Evolutionary conservation across 37 sponge, comb jelly and placozoan genomes (phyloP).

Genomic region (Agelas oroides): DNA sequence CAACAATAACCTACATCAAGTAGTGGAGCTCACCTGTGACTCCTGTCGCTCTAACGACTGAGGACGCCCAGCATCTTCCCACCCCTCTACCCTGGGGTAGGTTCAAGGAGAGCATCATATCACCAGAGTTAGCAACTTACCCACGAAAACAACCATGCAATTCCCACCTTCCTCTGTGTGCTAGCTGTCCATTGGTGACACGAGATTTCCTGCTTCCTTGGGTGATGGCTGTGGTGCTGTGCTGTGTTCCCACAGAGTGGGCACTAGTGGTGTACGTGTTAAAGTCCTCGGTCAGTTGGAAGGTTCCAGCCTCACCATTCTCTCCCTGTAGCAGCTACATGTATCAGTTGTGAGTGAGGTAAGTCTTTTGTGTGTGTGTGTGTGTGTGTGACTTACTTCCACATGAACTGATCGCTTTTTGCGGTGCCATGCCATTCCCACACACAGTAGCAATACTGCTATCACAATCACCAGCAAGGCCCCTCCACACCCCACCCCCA

Average conservation of each 20-base stretch:
- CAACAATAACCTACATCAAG: too few relatives aligned
- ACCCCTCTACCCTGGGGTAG: too few relatives aligned
- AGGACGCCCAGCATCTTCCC: too few relatives aligned
- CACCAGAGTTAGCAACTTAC: too few relatives aligned
- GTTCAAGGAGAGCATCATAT: too few relatives aligned
- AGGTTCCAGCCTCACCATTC: not conserved
- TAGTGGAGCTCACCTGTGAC: too few relatives aligned
- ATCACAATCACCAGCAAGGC: not conserved
- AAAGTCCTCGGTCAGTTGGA: not conserved
- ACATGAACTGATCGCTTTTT: not conserved
- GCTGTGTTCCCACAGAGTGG: not conserved
- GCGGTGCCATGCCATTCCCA: not conserved
- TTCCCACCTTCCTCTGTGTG: not conserved
- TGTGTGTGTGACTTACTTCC: not conserved
- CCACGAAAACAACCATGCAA: too few relatives aligned
- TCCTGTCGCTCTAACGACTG: too few relatives aligned
- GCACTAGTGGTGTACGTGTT: not conserved
- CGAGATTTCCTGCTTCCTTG: not conserved
- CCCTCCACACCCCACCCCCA: not conserved
- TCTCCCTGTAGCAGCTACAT: too few relatives aligned
- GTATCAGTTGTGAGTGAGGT: too few relatives aligned
- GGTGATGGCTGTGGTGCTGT: not conserved
- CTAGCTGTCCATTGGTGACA: slow-evolving; percentile 15
- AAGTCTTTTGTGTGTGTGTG: too few relatives aligned
- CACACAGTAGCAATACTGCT: not conserved